phyloP scores from a whole-genome alignment of 2,113 vertebrate species.

The Penelope pileata region DNA sequence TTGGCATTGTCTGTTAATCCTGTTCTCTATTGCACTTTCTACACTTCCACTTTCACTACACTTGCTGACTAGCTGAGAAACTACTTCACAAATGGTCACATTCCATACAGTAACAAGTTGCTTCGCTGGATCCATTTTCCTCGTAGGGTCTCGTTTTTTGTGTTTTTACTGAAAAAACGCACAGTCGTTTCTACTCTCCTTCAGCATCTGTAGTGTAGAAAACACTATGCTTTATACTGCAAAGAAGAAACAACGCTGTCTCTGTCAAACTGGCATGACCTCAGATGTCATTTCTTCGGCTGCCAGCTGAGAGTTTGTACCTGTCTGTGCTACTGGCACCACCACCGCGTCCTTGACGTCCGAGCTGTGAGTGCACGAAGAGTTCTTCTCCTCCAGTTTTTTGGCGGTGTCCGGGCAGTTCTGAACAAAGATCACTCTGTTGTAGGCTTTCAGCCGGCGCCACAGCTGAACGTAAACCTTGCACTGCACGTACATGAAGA shows the following conservation, averaged over 20 bases:
- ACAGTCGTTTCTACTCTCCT: slow-evolving; percentile 42
- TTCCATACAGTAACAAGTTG: slow-evolving; percentile 53
- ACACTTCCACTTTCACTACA: slow-evolving; percentile 53
- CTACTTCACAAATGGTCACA: slow-evolving; percentile 41
- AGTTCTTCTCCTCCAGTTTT: slow-evolving; percentile 80
- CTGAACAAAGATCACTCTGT: slow-evolving; percentile 97
- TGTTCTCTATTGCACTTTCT: slow-evolving; percentile 39
- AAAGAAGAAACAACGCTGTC: neutral
- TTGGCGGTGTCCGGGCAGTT: slow-evolving; percentile 93
- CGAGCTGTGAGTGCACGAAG: slow-evolving; percentile 43
- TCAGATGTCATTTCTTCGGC: slow-evolving; percentile 74
- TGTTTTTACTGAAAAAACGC: neutral
- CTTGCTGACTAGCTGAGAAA: slow-evolving; percentile 53
- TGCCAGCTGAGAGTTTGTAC: slow-evolving; percentile 74
- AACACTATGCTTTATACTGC: neutral
- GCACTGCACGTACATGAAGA: slow-evolving; percentile 98
- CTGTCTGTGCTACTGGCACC: slow-evolving; percentile 77
- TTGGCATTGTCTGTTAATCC: slow-evolving; percentile 62
- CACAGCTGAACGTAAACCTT: slow-evolving; percentile 96
- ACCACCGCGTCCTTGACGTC: slow-evolving; percentile 79
- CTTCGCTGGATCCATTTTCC: slow-evolving; percentile 40
- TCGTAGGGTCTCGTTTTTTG: neutral
- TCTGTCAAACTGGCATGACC: slow-evolving; percentile 84
- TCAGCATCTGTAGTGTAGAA: slow-evolving; percentile 36
- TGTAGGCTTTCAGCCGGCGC: slow-evolving; percentile 96